Base-by-base conservation (phyloP, 2,888 invertebrate genomes). In the Cactoblastis cactorum region DNA sequence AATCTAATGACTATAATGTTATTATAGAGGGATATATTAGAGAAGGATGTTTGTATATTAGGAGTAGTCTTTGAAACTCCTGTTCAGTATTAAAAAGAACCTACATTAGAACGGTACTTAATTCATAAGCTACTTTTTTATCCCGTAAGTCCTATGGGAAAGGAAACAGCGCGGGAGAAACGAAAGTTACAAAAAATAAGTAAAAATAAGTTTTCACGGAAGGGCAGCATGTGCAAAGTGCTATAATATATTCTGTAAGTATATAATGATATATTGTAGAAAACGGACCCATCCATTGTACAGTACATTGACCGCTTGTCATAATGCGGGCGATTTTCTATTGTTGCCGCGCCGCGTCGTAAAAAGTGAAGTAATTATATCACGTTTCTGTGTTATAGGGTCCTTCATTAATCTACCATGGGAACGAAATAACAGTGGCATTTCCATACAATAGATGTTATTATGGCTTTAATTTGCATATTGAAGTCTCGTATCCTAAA, bases 381-480 rank as follows among this genome's bases (percentile, higher is more conserved):
- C 45, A 34, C 33, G 45, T 46, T 34, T 34, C 45, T 46, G 34
- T 34, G 18, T 22, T 34, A 46, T 46, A 46, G 19, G 22, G 34
- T 34, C 28, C 43, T 43, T 43, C 43, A 43, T 43, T 15, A 43
- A 43, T 43, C 43, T 24, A 28, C 32, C 43, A 43, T 43, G 43
- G 43, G 43, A 43, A 63, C 71, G 71, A 62, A 76, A 78, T 67
- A 61, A 61, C 70, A 70, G 71, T 59, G 65, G 69, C 65, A 58
- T 78, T 74, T 67, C 64, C 73, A 78, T 72, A 77, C 73, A 77
- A 77, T 77, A 63, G 71, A 59, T 35, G 5, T 76, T 66, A 59
- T 63, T 59, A 69, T 53, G 46, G 50, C 53, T 54, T 55, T 53
- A 50, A 38, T 51, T 35, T 51, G 37, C 41, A 39, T 51, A 47